Conservation (phyloP, 2,113 vertebrate genomes). For the Amia ocellicauda region DNA sequence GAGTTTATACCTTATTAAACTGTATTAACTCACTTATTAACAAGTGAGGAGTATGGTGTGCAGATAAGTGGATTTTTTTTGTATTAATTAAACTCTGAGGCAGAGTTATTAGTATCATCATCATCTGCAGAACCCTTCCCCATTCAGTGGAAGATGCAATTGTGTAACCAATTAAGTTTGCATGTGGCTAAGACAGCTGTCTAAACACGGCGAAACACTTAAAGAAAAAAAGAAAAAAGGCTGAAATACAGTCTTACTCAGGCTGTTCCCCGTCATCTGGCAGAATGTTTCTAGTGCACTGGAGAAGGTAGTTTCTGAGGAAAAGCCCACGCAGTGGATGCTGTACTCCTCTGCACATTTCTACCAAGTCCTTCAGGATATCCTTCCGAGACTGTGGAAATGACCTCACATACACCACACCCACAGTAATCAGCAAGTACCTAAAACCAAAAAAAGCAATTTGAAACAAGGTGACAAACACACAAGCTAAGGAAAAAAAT, state of each 20-base stretch:
- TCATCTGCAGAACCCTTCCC: too few species aligned
- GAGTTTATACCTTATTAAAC: too few species aligned
- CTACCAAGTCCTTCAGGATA: conserved; percentile 97
- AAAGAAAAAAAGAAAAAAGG: background rate
- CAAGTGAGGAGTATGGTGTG: too few species aligned
- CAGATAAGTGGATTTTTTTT: too few species aligned
- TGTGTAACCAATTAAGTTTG: too few species aligned
- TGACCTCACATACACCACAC: conserved; percentile 95
- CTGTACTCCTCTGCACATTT: conserved; percentile 98
- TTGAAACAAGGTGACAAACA: too few species aligned
- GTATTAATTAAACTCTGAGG: too few species aligned
- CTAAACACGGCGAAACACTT: background rate
- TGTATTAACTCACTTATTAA: too few species aligned
- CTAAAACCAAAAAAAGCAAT: conserved; percentile 47
- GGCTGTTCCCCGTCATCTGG: conserved; percentile 93
- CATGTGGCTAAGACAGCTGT: too few species aligned
- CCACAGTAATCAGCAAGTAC: conserved; percentile 94
- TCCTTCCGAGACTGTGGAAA: conserved; percentile 98
- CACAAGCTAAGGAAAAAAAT: too few species aligned
- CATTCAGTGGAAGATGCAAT: too few species aligned
- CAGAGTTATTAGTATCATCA: too few species aligned
- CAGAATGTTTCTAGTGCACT: conserved; percentile 95
- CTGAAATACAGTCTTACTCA: conserved; percentile 72
- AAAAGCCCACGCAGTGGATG: conserved; percentile 94
- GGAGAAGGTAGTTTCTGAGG: conserved; percentile 93